Evolutionary conservation across 2,888 invertebrate species (phyloP).

Genomic region (Napeogenes sylphis): DNA sequence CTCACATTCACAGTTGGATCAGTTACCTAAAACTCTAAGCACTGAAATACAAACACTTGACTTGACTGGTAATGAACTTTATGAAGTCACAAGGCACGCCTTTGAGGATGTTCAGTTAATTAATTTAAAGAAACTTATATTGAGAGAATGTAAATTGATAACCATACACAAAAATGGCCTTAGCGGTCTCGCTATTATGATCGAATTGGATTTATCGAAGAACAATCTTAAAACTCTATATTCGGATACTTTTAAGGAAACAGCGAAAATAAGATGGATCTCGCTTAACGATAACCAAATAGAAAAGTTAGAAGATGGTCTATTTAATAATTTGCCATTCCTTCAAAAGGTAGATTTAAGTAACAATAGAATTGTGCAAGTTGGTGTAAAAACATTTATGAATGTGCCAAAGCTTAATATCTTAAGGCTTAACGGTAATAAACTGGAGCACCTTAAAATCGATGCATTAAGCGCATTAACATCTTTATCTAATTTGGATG

Average conservation of each 20-base stretch:
- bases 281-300: slow-evolving; percentile 86
- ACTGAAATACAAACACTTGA: slow-evolving; percentile 84
- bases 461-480: slow-evolving; percentile 81
- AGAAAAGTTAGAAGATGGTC: slow-evolving; percentile 82
- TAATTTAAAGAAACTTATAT: slow-evolving; percentile 88
- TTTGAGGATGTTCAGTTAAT: slow-evolving; percentile 83
- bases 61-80: slow-evolving; percentile 83
- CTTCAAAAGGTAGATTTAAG: slow-evolving; percentile 87
- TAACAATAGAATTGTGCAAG: slow-evolving; percentile 83
- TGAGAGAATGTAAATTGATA: slow-evolving; percentile 85
- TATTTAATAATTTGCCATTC: slow-evolving; percentile 86
- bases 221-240: slow-evolving; percentile 83
- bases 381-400: slow-evolving; percentile 84
- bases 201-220: slow-evolving; percentile 88
- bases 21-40: slow-evolving; percentile 85
- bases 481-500: slow-evolving; percentile 83
- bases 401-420: slow-evolving; percentile 82
- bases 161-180: slow-evolving; percentile 86
- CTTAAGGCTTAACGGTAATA: slow-evolving; percentile 85
- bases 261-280: slow-evolving; percentile 83
- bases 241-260: slow-evolving; percentile 83
- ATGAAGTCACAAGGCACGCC: slow-evolving; percentile 80
- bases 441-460: slow-evolving; percentile 81
- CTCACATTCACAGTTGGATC: slow-evolving; percentile 79
- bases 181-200: slow-evolving; percentile 84